Evolutionary conservation across 2,797 vertebrate species (phyloP), one percentile per base, ranked within the genome.

Genomic region (Euphonia xanthogaster): DNA sequence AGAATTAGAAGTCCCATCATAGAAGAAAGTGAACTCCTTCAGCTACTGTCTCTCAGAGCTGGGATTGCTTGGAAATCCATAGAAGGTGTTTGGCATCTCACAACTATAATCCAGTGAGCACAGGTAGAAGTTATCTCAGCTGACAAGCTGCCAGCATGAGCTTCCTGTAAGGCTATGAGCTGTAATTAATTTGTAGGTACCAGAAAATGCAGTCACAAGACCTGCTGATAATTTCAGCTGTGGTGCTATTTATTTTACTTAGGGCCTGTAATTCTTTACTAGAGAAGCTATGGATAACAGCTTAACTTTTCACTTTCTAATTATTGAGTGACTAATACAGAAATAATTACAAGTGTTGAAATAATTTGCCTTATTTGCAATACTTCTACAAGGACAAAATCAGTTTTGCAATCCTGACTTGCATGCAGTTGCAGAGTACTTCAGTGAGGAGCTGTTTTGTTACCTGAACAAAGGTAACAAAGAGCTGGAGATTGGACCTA

Each of bases 271-370:
- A 63, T 50, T 83, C 22, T 82, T 82, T 39, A 48, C 5, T 24
- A 68, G 54, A 63, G 87, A 55, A 77, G 39, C 13, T 74, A 76
- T 3, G 15, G 74, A 50, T 37, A 88, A 48, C 45, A 62, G 13
- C 53, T 92, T 67, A 88, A 57, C n/a, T 85, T 78, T 92, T 68
- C 55, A 51, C 13, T 89, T 94, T 54, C 82, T 54, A 90, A 86
- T 94, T 83, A 54, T 5, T 42, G n/a, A 77, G 70, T 92, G 77
- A 88, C 71, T 93, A 90, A 88, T 80, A 76, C 28, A 79, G 79
- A 96, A 94, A 94, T 76, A 68, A 91, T 62, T 88, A 47, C 18
- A 86, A 90, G 37, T 53, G 73, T 23, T 83, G 75, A 86, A 93
- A 87, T 37, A 73, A 65, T 86, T 95, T 93, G 93, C 83, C 61